Percentiles rank a stretch among this genome's conserved stretches.
These are phyloP conservation scores for Cephus nigrinus DNA, from an alignment of 2,888 invertebrate species.

Conservation along the genomic window DNA sequence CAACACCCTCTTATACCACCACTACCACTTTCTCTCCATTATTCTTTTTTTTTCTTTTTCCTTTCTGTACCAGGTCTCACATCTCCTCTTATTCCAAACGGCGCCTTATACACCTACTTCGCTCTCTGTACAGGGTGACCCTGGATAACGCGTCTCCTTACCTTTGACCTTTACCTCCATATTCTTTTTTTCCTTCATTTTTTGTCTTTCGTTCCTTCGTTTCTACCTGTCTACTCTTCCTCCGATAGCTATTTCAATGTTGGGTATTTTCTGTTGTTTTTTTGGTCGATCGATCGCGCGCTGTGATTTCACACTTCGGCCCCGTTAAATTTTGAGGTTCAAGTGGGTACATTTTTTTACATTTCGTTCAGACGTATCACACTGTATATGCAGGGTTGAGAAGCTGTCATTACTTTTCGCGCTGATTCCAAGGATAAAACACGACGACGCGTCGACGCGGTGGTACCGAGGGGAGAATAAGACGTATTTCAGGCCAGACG, in stretches of 20 bases:
- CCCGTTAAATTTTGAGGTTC: background rate
- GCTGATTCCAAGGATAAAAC: background rate
- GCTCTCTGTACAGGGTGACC: background rate
- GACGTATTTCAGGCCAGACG: constrained; percentile 20
- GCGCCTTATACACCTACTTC: background rate
- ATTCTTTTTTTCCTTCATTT: background rate
- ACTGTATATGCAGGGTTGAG: background rate
- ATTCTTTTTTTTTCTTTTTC: background rate
- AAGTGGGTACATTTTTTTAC: background rate
- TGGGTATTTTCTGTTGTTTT: background rate
- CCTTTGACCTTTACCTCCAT: background rate
- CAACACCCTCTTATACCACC: background rate
- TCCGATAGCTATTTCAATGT: background rate
- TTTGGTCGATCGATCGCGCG: background rate
- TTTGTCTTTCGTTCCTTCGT: background rate
- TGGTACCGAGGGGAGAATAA: background rate
- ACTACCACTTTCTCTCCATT: constrained; percentile 18
- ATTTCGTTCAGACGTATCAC: background rate
- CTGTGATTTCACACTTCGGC: background rate
- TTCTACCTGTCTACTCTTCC: background rate
- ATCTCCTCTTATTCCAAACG: background rate
- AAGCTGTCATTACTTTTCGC: background rate
- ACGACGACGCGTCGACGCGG: background rate
- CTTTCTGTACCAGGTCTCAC: background rate
- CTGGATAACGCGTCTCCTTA: background rate